phyloP scores from a whole-genome alignment of 2,797 vertebrate species.

The Odontamblyopus rebecca region DNA sequence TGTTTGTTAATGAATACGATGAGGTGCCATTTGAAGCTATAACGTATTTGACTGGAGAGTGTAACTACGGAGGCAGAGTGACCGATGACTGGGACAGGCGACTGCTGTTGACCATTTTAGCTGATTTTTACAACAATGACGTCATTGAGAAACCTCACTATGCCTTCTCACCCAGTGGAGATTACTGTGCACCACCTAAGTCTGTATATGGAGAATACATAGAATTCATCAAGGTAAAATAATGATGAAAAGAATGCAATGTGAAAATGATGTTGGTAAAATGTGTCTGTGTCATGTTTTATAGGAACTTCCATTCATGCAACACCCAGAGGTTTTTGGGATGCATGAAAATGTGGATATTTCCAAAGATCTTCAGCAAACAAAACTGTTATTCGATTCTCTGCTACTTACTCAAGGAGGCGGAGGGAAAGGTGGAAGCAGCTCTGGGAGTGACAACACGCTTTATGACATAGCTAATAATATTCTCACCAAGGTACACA shows the following conservation, averaged over 20 bases:
- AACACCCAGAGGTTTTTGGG: conserved; percentile 94
- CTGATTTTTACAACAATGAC: conserved; percentile 89
- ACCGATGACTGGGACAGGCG: conserved; percentile 97
- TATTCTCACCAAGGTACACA: conserved; percentile 87
- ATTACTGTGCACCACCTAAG: conserved; percentile 88
- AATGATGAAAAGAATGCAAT: not conserved
- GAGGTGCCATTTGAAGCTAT: conserved; percentile 92
- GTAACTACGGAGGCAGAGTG: conserved; percentile 96
- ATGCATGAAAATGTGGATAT: conserved; percentile 98
- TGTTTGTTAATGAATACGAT: conserved; percentile 92
- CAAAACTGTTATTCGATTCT: conserved; percentile 90
- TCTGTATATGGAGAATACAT: conserved; percentile 87
- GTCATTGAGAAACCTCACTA: conserved; percentile 82
- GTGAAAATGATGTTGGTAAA: not conserved
- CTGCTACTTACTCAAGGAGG: conserved; percentile 92
- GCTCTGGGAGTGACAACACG: conserved; percentile 81
- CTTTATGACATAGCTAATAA: conserved; percentile 88
- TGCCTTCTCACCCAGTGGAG: conserved; percentile 88
- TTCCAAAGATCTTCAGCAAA: conserved; percentile 97
- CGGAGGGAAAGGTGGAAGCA: conserved; percentile 78
- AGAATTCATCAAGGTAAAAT: conserved; percentile 90
- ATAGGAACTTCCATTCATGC: conserved; percentile 86
- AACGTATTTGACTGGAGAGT: conserved; percentile 93
- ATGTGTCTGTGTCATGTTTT: conserved; percentile 18
- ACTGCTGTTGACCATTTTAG: conserved; percentile 89